Evolutionary conservation across 2,113 vertebrate genomes (phyloP).

Genomic region (Lucifuga dentata): DNA sequence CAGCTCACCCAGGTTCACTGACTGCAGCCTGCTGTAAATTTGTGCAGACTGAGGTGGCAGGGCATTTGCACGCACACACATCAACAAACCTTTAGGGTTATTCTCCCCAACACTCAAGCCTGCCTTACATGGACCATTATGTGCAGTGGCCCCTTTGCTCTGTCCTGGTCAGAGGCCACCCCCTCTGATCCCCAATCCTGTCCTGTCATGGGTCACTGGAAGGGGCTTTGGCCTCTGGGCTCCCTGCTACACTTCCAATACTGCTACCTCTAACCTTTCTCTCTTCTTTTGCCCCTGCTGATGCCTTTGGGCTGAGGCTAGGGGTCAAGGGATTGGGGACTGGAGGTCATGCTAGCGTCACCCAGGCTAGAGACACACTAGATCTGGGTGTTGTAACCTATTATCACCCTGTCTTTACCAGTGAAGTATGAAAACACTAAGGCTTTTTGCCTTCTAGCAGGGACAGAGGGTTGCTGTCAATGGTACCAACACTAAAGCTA

Average conservation of each 20-base stretch:
- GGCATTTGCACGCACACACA: background rate
- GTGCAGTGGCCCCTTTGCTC: conserved; percentile 77
- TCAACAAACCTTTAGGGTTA: conserved; percentile 46
- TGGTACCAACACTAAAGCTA: conserved; percentile 67
- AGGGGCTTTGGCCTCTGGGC: conserved; percentile 85
- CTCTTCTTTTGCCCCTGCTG: conserved; percentile 66
- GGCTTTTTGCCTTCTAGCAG: conserved; percentile 68
- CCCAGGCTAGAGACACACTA: conserved; percentile 88
- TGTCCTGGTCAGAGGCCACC: conserved; percentile 83
- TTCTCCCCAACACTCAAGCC: conserved; percentile 55
- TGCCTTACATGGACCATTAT: conserved; percentile 76
- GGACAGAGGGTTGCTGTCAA: conserved; percentile 58
- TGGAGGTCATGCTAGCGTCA: conserved; percentile 87
- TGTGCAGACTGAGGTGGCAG: conserved; percentile 53
- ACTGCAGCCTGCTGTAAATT: conserved; percentile 82
- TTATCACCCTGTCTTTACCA: conserved; percentile 87
- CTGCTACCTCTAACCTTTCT: conserved; percentile 66
- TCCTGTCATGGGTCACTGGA: conserved; percentile 93
- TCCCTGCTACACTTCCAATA: conserved; percentile 78
- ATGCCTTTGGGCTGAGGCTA: conserved; percentile 80
- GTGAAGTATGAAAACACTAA: conserved; percentile 81
- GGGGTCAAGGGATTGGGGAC: conserved; percentile 91
- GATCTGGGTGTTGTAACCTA: conserved; percentile 91
- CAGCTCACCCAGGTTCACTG: conserved; percentile 73
- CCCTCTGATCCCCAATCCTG: conserved; percentile 89